phyloP scores from a whole-genome alignment of 2,797 vertebrate species.

The Hoplostethus atlanticus region DNA sequence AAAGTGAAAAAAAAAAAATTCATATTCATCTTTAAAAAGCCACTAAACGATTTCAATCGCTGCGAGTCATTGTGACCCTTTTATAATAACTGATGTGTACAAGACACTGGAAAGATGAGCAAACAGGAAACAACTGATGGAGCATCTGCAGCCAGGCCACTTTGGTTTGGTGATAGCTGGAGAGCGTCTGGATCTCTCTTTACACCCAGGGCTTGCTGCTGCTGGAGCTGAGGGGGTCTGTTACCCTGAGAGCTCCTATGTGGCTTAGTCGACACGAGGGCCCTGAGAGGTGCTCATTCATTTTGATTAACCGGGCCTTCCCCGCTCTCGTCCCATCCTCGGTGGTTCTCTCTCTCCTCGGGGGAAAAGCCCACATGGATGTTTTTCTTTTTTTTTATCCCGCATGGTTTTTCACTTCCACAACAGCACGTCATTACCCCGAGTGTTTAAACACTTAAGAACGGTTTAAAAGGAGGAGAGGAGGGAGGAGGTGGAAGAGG shows the following conservation, averaged over 20 bases:
- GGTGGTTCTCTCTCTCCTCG: constrained; percentile 62
- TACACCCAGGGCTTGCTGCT: constrained; percentile 33
- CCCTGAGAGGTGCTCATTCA: constrained; percentile 69
- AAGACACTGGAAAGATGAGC: constrained; percentile 7
- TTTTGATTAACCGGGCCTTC: constrained; percentile 75
- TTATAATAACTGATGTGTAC: constrained; percentile 2
- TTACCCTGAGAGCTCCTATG: constrained; percentile 28
- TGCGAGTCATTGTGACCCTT: constrained; percentile 13
- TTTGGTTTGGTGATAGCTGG: background rate
- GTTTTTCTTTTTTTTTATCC: constrained; percentile 59
- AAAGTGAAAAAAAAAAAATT: constrained; percentile 4
- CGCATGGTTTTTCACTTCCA: constrained; percentile 84
- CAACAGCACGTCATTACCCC: constrained; percentile 81
- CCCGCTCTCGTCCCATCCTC: constrained; percentile 60
- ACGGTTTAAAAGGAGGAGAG: constrained; percentile 63
- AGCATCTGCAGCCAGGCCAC: constrained; percentile 1
- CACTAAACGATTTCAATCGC: constrained; percentile 11
- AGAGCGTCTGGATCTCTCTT: constrained; percentile 56
- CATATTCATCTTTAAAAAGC: constrained; percentile 1
- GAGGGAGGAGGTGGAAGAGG: constrained; percentile 49
- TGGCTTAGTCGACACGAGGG: constrained; percentile 48
- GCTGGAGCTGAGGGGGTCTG: background rate
- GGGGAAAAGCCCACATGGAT: constrained; percentile 65
- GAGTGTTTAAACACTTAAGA: constrained; percentile 86
- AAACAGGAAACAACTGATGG: constrained; percentile 28